phyloP scores from a whole-genome alignment of 2,113 vertebrate genomes.

The Crotalus helleri region DNA sequence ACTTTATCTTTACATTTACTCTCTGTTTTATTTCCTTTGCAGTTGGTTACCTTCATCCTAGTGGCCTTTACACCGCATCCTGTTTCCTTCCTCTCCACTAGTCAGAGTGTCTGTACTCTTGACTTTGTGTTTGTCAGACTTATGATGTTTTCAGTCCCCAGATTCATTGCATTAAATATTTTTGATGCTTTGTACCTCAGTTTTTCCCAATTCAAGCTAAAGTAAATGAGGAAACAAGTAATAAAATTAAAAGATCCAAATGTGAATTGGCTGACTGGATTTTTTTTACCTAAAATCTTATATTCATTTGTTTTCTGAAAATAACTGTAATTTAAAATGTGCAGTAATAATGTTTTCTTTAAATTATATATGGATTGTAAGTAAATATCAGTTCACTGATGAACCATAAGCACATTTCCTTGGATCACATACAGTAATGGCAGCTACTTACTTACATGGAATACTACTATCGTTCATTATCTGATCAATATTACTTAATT shows the following conservation, averaged over 20 bases:
- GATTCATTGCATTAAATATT: neutral
- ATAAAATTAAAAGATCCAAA: neutral
- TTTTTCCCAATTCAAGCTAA: neutral
- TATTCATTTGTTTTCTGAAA: neutral
- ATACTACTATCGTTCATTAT: neutral
- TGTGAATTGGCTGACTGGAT: neutral
- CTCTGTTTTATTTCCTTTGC: slow-evolving; percentile 56
- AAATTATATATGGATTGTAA: neutral
- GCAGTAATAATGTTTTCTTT: neutral
- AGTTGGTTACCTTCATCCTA: slow-evolving; percentile 44
- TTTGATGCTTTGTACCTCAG: neutral
- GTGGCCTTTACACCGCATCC: slow-evolving; percentile 59
- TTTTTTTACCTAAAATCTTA: neutral
- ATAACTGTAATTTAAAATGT: neutral
- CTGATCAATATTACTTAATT: neutral
- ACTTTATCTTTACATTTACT: slow-evolving; percentile 38
- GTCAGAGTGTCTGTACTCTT: slow-evolving; percentile 30
- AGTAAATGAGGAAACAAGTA: neutral
- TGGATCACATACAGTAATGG: neutral
- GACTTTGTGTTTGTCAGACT: slow-evolving; percentile 3
- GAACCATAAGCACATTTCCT: neutral
- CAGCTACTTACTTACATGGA: neutral
- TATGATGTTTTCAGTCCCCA: neutral
- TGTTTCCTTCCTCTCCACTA: slow-evolving; percentile 58
- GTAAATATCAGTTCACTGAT: neutral